A percentile compares a stretch with the other conserved stretches of the same genome.
Evolutionary conservation across 2,888 invertebrate species (phyloP).

Genomic region (Leucophenga maculata): DNA sequence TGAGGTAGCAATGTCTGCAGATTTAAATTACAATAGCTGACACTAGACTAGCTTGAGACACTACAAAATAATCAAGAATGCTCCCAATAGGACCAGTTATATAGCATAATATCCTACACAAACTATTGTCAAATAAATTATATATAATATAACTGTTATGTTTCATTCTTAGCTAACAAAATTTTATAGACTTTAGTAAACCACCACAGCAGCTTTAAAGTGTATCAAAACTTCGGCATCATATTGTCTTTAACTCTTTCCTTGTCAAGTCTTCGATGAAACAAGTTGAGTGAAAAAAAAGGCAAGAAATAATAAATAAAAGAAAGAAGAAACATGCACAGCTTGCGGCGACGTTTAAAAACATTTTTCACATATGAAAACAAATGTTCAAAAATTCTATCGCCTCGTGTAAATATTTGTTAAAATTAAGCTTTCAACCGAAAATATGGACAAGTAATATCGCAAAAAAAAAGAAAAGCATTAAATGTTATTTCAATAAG

Average conservation of each 20-base stretch:
- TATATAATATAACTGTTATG: too few relatives aligned
- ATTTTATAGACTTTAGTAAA: too few relatives aligned
- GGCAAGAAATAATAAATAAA: neutral
- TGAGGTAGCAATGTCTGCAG: too few relatives aligned
- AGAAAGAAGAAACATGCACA: constrained; percentile 52
- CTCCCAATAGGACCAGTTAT: too few relatives aligned
- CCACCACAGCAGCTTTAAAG: too few relatives aligned
- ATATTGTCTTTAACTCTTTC: neutral
- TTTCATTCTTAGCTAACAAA: too few relatives aligned
- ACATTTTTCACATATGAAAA: constrained; percentile 48
- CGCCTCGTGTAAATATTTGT: constrained; percentile 60
- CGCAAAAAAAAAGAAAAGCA: neutral
- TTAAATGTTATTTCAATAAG: neutral
- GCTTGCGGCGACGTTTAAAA: constrained; percentile 60
- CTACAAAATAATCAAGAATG: too few relatives aligned
- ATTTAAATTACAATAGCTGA: too few relatives aligned
- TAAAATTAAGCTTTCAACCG: constrained; percentile 62
- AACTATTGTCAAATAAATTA: too few relatives aligned
- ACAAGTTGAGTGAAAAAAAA: neutral
- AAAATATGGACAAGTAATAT: constrained; percentile 42
- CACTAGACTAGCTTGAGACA: too few relatives aligned
- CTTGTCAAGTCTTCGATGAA: neutral
- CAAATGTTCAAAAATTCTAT: constrained; percentile 58
- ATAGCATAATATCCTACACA: too few relatives aligned
- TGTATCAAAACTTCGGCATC: too few relatives aligned